Conservation (phyloP, 2,113 vertebrate species). For the Salvelinus sp. region DNA sequence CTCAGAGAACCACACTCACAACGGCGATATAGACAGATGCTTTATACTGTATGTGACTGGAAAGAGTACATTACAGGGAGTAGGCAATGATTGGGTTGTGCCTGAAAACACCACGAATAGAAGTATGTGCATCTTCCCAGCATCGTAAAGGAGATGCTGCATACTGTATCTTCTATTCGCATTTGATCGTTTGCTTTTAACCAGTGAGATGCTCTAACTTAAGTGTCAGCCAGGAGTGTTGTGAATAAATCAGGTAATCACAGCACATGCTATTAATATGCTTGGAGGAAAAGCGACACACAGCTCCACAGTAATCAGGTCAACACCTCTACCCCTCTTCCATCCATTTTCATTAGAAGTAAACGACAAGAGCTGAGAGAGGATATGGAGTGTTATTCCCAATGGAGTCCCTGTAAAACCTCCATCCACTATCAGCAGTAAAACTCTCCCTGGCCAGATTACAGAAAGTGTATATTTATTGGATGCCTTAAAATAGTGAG, state of each 20-base stretch:
- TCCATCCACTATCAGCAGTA: slow-evolving; percentile 25
- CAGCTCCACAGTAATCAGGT: slow-evolving; percentile 22
- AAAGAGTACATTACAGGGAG: slow-evolving; percentile 2
- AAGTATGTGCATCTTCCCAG: background rate
- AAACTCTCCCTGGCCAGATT: background rate
- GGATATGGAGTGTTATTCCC: slow-evolving; percentile 44
- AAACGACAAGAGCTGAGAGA: slow-evolving; percentile 50
- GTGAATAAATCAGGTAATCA: background rate
- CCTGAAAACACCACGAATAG: background rate
- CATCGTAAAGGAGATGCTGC: background rate
- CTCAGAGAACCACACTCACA: slow-evolving; percentile 28
- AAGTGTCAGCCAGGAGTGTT: background rate
- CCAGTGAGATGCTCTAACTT: background rate
- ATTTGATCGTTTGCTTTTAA: background rate
- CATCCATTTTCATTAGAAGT: slow-evolving; percentile 62
- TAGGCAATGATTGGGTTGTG: background rate
- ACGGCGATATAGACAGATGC: too few relatives aligned
- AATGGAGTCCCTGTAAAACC: slow-evolving; percentile 50
- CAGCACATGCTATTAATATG: background rate
- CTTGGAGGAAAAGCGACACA: background rate
- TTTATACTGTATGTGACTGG: slow-evolving; percentile 27
- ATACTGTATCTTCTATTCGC: background rate
- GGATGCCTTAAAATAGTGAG: too few relatives aligned
- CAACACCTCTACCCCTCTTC: slow-evolving; percentile 46
- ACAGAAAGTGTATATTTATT: background rate